Conservation (phyloP, 2,113 vertebrate species). For the Holacanthus passer region DNA sequence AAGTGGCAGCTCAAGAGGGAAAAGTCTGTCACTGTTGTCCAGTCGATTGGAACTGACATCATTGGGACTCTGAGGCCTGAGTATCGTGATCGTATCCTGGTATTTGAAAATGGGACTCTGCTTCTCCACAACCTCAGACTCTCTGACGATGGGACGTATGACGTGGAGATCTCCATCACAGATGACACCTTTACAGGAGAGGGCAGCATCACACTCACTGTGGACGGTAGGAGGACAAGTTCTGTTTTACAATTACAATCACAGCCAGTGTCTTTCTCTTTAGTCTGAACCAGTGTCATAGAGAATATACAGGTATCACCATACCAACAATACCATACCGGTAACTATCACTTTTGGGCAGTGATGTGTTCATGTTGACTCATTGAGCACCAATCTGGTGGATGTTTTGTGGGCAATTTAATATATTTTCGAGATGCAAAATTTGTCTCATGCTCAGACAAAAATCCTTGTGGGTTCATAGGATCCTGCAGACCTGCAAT, state of each 20-base stretch:
- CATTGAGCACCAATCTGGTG: too few relatives aligned
- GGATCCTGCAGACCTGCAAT: background rate
- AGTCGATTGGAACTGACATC: slow-evolving; percentile 95
- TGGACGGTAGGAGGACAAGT: slow-evolving; percentile 89
- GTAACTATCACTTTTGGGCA: background rate
- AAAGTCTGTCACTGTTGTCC: slow-evolving; percentile 92
- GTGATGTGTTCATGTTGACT: background rate
- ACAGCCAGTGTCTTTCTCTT: background rate
- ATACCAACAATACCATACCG: background rate
- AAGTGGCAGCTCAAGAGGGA: slow-evolving; percentile 95
- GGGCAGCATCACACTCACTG: slow-evolving; percentile 93
- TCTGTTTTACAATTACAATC: background rate
- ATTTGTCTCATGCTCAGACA: background rate
- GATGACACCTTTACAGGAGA: slow-evolving; percentile 95
- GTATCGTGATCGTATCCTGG: slow-evolving; percentile 93
- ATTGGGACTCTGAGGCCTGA: slow-evolving; percentile 92
- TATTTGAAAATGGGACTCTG: slow-evolving; percentile 95
- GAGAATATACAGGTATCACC: background rate
- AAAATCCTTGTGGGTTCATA: background rate
- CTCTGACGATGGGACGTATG: slow-evolving; percentile 91
- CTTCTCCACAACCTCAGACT: slow-evolving; percentile 92
- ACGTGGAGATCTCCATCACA: slow-evolving; percentile 97
- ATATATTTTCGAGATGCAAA: too few relatives aligned
- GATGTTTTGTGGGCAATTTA: too few relatives aligned
- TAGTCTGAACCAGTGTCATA: background rate